Evolutionary conservation across 2,113 vertebrate genomes (phyloP), one percentile per base, ranked within the genome.

Genomic region (Urocynchramus pylzowi): DNA sequence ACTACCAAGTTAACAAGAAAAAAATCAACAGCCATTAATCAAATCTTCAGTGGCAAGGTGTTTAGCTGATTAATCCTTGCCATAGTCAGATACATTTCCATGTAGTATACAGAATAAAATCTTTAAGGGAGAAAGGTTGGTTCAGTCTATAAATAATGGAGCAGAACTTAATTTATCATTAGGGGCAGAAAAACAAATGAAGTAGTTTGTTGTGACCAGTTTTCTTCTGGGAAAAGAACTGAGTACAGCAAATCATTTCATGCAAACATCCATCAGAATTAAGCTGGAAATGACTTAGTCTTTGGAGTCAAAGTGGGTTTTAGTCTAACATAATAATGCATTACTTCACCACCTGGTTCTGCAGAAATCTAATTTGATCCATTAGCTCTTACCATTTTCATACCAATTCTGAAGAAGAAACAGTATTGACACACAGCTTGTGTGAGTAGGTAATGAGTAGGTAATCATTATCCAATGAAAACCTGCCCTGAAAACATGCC

Each of bases 321-420:
- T 50, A 67, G 67, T 24, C 27, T 45, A 56, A 67, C 24, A 70
- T 57, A 89, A 63, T 75, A 93, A 89, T 15, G 27, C 54, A 50
- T 75, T 71, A 92, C 27, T 90, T 67, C 24, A 68, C 49, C 18
- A 2, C 15, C 16, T 42, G 61, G 23, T 93, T 86, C 83, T 64
- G 57, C 60, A 87, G n/a, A 89, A 82, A 67, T 81, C 61, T 47
- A 15, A 79, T 92, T 88, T 97, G 93, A 96, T 97, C 87, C 85
- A 77, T 87, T 87, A 52, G 81, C 93, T 93, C 92, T 84, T 87
- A 90, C 3, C 71, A 86, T 90, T 93, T 89, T 45, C 37, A 18
- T 59, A 70, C 60, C 59, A 28, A 64, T 97, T 92, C 59, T 82
- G 69, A 87, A 90, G 54, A 83, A 89, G 56, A 61, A 93, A 89